Evolutionary conservation across 2,888 invertebrate species (phyloP), one percentile per base, ranked within the genome.

Genomic region (Germaria angustata): DNA sequence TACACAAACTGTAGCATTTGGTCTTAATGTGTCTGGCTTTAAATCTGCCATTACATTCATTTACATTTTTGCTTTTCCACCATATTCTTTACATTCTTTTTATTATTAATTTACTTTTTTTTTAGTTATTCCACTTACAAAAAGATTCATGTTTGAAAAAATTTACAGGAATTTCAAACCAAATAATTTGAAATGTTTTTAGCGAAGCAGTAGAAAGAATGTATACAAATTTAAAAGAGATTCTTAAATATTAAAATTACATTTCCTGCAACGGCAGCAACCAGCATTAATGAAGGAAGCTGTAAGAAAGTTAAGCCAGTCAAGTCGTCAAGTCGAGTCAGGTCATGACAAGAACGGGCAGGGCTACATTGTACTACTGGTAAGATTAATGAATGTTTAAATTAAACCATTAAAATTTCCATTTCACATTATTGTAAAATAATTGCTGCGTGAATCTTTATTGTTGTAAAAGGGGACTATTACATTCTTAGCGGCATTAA

Each of bases 371-470:
- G 46, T 34, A 66, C 55, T 28, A 28, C 28, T 5, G n/a, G n/a
- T n/a, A 55, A 46, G 22, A 66, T 75, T 66, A 65, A 55, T 66
- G 46, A 66, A 75, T 57, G 65, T 75, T 65, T 55, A 57, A 65
- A 75, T 46, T 34, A 66, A 65, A 36, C 34, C 46, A 46, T 34
- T 15, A 44, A 36, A 44, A 65, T 53, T 44, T 65, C 6, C 20
- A 24, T 65, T 44, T 65, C 9, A 34, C 34, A 55, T 75, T 55
- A 57, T 63, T 36, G 36, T 22, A 39, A 44, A 24, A 41, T 75
- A 44, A 41, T 55, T 34, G 9, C n/a, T 22, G 71, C 36, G 11
- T 24, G 13, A 49, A 17, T 34, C 6, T 36, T 72, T 59, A 49
- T 32, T 51, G 32, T 24, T 49, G 17, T 49, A 15, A 39, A 51